Evolutionary conservation across 1,140 invertebrate genomes (phyloP).

Genomic region (Diachasmimorpha longicaudata): DNA sequence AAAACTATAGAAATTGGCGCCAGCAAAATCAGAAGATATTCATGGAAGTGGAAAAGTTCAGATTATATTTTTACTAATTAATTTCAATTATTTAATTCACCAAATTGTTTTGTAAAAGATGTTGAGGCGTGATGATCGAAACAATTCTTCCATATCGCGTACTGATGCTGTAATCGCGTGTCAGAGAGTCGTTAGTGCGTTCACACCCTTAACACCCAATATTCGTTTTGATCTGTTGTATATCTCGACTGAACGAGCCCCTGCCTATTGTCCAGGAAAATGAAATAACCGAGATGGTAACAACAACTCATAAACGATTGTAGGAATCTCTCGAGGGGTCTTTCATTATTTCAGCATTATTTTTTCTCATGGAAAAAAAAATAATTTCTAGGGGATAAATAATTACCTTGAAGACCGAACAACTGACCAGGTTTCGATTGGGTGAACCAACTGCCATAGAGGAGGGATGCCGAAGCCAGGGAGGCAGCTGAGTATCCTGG

Average conservation of each 20-base stretch:
- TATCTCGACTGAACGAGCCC: conserved; percentile 26
- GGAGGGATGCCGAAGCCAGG: conserved; percentile 56
- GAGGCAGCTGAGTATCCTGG: conserved; percentile 51
- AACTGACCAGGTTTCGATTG: conserved; percentile 58
- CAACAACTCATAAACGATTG: conserved; percentile 16
- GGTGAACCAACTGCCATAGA: conserved; percentile 61
- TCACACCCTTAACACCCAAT: conserved; percentile 49
- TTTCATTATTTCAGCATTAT: not conserved
- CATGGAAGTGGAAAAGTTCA: not conserved
- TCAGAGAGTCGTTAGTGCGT: conserved; percentile 39
- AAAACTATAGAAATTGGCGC: not conserved
- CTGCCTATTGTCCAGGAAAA: conserved; percentile 44
- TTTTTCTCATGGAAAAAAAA: not conserved
- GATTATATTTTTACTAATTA: too few relatives aligned
- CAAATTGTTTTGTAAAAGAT: not conserved
- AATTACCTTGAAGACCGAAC: conserved; percentile 61
- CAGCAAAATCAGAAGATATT: too few relatives aligned
- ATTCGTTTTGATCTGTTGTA: conserved; percentile 36
- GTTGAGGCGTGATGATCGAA: conserved; percentile 7
- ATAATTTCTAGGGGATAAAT: not conserved
- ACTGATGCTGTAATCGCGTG: conserved; percentile 50
- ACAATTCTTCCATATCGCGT: not conserved
- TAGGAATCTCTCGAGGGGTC: not conserved
- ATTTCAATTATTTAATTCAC: not conserved
- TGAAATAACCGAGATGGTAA: conserved; percentile 33